Evolutionary conservation across 2,113 vertebrate species (phyloP), one percentile per base, ranked within the genome.

Genomic region (Ophiodon elongatus): DNA sequence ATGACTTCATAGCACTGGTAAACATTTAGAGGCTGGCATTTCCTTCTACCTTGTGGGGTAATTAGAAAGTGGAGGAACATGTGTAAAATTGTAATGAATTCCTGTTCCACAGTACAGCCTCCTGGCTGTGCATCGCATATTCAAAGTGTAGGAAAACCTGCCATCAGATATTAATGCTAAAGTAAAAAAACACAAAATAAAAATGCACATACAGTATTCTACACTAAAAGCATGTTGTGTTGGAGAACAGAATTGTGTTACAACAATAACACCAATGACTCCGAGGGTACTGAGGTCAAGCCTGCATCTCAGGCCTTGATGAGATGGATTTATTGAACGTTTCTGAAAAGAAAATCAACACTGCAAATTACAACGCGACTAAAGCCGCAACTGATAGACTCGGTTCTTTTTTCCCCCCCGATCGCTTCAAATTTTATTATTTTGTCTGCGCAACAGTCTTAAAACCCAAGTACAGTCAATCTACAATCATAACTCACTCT

Each of bases 81-180:
- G 90, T 93, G 88, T 77, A 89, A 89, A 91, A 92, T 90, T 78
- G 86, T 91, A 94, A 94, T 93, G 80, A 93, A 90, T 85, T 86
- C 79, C 69, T 90, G 84, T 69, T 89, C 76, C 33, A 65, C 82
- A 73, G 66, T 35, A 62, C 37, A 82, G 81, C 88, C 90, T 92
- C 75, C 84, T 89, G 86, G 84, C 77, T 76, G 66, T 75, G 67
- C 73, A 67, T 76, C 25, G 1, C 69, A 73, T 68, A 25, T 64
- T 73, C 37, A 71, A 35, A 50, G 56, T 23, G 69, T 63, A 73
- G 56, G 82, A 56, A 74, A 65, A 76, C 31, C 67, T 68, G 52
- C 62, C 56, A 73, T 64, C 63, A 65, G 47, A 79, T 57, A 76
- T 80, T 67, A 77, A 72, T 54, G 27, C 52, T 19, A 13, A 62